Evolutionary conservation across 2,888 invertebrate species (phyloP).

Genomic region (Dolichopus griseipennis): DNA sequence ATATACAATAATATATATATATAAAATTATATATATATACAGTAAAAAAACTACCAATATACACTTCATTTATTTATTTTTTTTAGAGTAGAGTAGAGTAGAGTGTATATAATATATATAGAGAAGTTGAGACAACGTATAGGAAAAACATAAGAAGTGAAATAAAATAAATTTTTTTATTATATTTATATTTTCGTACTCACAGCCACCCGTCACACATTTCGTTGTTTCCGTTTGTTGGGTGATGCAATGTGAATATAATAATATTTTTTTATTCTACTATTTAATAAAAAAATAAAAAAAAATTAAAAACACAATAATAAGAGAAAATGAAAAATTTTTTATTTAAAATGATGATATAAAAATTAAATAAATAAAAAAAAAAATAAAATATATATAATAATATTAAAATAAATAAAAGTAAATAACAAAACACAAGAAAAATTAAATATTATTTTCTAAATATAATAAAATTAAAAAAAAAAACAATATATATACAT

Average conservation of each 20-base stretch:
- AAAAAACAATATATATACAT: too few species aligned
- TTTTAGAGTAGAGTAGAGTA: background rate
- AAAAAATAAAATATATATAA: too few species aligned
- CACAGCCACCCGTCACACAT: conserved; percentile 7
- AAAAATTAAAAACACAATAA: background rate
- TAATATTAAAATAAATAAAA: too few species aligned
- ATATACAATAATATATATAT: too few species aligned
- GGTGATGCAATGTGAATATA: conserved; percentile 7
- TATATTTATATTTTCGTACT: conserved; percentile 8
- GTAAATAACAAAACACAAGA: background rate
- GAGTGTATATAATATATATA: too few species aligned
- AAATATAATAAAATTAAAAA: conserved; percentile 3
- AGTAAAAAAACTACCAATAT: background rate
- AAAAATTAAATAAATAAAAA: background rate
- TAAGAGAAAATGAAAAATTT: conserved; percentile 5
- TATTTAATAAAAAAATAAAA: background rate
- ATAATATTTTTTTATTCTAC: conserved; percentile 7
- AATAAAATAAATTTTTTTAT: conserved; percentile 8
- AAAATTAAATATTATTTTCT: background rate
- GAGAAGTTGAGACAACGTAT: too few species aligned
- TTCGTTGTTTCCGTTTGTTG: conserved; percentile 8
- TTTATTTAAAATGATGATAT: background rate
- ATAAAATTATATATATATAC: background rate
- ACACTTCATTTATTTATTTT: background rate
- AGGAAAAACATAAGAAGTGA: conserved; percentile 1